Conservation (phyloP, 2,888 invertebrate species). For the Agrotis clavis region DNA sequence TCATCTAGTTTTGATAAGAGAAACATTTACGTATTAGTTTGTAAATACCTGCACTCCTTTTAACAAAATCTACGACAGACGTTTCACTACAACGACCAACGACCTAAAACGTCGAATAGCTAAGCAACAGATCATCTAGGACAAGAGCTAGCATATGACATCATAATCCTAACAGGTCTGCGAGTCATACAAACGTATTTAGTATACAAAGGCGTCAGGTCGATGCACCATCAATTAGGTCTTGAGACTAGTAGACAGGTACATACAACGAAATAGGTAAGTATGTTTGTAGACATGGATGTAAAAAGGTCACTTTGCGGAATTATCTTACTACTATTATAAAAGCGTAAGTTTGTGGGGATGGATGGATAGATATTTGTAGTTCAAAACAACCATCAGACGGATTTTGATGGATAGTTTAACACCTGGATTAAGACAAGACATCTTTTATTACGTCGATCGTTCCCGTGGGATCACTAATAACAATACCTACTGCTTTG, state of each 20-base stretch:
- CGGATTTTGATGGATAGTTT: too few relatives aligned
- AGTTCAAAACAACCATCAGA: too few relatives aligned
- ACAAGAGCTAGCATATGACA: constrained; percentile 30
- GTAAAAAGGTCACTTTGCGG: too few relatives aligned
- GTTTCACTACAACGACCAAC: neutral
- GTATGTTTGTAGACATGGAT: too few relatives aligned
- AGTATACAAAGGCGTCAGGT: constrained; percentile 48
- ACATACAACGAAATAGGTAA: neutral
- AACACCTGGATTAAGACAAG: too few relatives aligned
- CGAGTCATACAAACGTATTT: constrained; percentile 20
- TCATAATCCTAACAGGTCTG: constrained; percentile 47
- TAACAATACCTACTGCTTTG: too few relatives aligned
- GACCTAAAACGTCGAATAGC: neutral
- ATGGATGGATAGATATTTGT: too few relatives aligned
- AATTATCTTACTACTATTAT: too few relatives aligned
- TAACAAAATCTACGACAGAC: neutral
- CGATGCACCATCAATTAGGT: constrained; percentile 58
- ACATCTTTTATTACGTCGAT: too few relatives aligned
- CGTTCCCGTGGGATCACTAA: too few relatives aligned
- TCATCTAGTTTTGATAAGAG: neutral
- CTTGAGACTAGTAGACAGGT: constrained; percentile 33
- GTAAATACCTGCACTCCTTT: neutral
- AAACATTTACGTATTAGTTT: neutral
- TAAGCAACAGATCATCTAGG: constrained; percentile 9
- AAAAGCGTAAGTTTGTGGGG: too few relatives aligned